A percentile compares a stretch with the other conserved stretches of the same genome.
These are phyloP conservation scores for Eclectus roratus DNA, from an alignment of 2,113 vertebrate genomes.

Conservation along the genomic window DNA sequence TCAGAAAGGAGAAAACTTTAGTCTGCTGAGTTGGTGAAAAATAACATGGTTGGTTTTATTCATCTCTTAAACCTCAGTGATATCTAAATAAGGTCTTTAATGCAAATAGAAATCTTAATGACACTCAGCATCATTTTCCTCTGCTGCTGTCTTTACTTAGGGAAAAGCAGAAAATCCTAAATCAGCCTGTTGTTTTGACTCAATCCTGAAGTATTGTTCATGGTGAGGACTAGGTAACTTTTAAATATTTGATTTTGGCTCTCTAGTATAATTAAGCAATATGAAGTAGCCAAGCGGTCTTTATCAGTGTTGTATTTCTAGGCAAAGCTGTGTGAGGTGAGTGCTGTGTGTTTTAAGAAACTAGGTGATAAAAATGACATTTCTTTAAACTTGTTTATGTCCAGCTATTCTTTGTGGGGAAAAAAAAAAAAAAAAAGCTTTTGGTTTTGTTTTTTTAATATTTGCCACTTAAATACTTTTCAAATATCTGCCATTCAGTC, in stretches of 20 bases:
- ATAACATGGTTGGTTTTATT: neutral
- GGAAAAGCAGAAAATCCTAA: neutral
- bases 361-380: neutral
- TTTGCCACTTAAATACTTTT: no score
- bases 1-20: neutral
- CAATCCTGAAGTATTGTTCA: neutral
- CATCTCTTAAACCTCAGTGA: neutral
- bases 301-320: neutral
- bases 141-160: neutral
- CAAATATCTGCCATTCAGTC: neutral
- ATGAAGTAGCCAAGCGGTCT: neutral
- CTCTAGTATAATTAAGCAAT: neutral
- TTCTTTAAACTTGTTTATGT: neutral
- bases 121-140: neutral
- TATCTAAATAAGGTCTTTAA: neutral
- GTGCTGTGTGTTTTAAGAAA: neutral
- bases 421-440: neutral
- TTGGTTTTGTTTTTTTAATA: neutral
- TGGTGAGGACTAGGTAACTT: neutral
- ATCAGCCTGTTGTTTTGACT: neutral
- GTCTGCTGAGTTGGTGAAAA: neutral
- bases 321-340: neutral
- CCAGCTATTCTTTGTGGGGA: neutral
- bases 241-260: neutral
- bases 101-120: neutral